phyloP scores from a whole-genome alignment of 2,797 vertebrate genomes.

The Malacoctenus gilli region DNA sequence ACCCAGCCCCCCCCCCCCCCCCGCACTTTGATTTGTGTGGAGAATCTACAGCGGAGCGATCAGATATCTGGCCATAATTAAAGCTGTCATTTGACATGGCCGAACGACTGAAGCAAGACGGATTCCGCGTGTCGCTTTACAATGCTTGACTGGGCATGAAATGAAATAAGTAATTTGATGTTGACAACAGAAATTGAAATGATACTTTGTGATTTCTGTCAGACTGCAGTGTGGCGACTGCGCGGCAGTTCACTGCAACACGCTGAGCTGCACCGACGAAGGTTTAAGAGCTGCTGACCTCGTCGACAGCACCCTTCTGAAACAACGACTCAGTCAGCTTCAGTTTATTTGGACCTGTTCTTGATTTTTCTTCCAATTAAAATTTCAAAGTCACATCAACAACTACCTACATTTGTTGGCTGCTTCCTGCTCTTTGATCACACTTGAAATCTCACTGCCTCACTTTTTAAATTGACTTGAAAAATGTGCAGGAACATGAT shows the following conservation, averaged over 20 bases:
- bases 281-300: conserved; percentile 9
- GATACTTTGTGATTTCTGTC: conserved; percentile 92
- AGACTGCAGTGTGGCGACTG: conserved; percentile 58
- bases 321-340: not conserved
- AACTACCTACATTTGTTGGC: no score
- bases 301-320: not conserved
- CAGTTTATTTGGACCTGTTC: no score
- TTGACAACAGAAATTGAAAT: conserved; percentile 98
- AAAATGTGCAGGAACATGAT: no score
- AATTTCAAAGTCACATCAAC: no score
- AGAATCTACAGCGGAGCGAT: conserved; percentile 89
- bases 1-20: conserved; percentile 14
- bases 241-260: conserved; percentile 18
- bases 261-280: conserved; percentile 14
- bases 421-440: no score
- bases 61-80: conserved; percentile 95
- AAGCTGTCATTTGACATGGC: conserved; percentile 95
- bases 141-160: conserved; percentile 97
- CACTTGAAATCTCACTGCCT: no score
- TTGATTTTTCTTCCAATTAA: no score
- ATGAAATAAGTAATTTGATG: conserved; percentile 99
- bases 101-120: conserved; percentile 94
- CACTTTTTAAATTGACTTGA: no score
- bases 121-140: conserved; percentile 93
- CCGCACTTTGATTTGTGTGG: conserved; percentile 65